Conservation (phyloP, 2,797 vertebrate genomes). For the Crocidura indochinensis region DNA sequence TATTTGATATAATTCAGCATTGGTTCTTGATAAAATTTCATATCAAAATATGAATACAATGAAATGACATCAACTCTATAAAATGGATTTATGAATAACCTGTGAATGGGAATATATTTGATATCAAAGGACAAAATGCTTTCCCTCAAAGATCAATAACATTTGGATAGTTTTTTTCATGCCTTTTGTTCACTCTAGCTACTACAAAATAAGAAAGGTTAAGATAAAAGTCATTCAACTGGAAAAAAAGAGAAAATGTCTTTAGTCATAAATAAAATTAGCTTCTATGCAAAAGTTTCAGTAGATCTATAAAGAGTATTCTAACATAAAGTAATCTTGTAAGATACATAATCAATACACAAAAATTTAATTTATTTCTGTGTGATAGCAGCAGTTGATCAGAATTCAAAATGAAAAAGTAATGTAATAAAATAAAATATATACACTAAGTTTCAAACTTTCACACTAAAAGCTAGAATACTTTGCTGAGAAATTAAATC, state of each 20-base stretch:
- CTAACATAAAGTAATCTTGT: not conserved
- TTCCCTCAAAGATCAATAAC: not conserved
- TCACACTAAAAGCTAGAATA: not conserved
- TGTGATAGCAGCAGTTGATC: not conserved
- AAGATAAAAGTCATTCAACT: not conserved
- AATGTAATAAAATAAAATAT: not conserved
- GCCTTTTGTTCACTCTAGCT: too few species aligned
- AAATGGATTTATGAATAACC: not conserved
- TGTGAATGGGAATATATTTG: not conserved
- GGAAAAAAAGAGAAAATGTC: not conserved
- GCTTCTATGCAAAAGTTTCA: too few species aligned
- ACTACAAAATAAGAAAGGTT: not conserved
- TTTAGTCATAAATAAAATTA: constrained; percentile 2
- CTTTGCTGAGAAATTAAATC: not conserved
- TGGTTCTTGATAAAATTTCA: not conserved
- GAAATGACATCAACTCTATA: not conserved
- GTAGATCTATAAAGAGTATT: not conserved
- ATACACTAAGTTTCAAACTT: not conserved
- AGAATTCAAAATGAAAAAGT: constrained; percentile 5
- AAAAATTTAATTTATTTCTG: not conserved
- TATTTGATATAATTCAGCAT: constrained; percentile 7
- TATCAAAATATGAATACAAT: not conserved
- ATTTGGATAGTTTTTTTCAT: too few species aligned
- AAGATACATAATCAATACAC: not conserved
- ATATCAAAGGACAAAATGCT: not conserved